Conservation (phyloP, 2,113 vertebrate species). For the Gallinago media region DNA sequence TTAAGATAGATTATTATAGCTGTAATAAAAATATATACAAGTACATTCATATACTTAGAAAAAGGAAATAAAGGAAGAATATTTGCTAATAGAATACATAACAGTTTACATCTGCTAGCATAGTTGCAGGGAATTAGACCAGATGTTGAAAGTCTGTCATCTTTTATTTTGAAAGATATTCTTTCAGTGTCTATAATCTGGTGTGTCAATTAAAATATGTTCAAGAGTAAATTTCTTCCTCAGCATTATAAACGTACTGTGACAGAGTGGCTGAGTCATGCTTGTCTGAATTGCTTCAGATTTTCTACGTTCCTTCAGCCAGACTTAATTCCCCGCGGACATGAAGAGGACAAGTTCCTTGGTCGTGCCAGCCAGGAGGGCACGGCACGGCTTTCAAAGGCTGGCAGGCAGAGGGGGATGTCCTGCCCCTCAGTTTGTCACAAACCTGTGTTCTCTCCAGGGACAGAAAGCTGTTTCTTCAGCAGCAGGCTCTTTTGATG, state of each 20-base stretch:
- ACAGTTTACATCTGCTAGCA: slow-evolving; percentile 58
- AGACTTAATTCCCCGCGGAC: not conserved
- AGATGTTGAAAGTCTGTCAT: slow-evolving; percentile 66
- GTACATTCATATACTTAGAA: slow-evolving; percentile 14
- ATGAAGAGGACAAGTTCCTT: not conserved
- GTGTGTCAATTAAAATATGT: slow-evolving; percentile 65
- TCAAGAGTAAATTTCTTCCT: slow-evolving; percentile 47
- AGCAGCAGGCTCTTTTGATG: not conserved
- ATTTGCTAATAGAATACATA: slow-evolving; percentile 51
- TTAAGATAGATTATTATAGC: slow-evolving; percentile 21
- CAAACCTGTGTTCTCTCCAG: not conserved
- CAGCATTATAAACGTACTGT: slow-evolving; percentile 32
- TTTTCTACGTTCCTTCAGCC: not conserved
- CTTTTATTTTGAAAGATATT: slow-evolving; percentile 61
- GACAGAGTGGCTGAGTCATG: slow-evolving; percentile 41
- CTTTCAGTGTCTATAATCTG: slow-evolving; percentile 35
- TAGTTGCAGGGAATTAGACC: slow-evolving; percentile 48
- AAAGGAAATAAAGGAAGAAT: slow-evolving; percentile 49
- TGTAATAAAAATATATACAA: slow-evolving; percentile 41
- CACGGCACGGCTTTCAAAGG: not conserved
- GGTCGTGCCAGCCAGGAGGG: not conserved
- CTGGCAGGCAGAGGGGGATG: not conserved
- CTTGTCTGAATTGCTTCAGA: slow-evolving; percentile 43
- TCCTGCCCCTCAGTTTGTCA: slow-evolving; percentile 14
- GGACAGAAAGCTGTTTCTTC: not conserved